A percentile compares a stretch with the other conserved stretches of the same genome.
phyloP scores from a whole-genome alignment of 2,797 vertebrate genomes.

The Cyclopterus lumpus region DNA sequence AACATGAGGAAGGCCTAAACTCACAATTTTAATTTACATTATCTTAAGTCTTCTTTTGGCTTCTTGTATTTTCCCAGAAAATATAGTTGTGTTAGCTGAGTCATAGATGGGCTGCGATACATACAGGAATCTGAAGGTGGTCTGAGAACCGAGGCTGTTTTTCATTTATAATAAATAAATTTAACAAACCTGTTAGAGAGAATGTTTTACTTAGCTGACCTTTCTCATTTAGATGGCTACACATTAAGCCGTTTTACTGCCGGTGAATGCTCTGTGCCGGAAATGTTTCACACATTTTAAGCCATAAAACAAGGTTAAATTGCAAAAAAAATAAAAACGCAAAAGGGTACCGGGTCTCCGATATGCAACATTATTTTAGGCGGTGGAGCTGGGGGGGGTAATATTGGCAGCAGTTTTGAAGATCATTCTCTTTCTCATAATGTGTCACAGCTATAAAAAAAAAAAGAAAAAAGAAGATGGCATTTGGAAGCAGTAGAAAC shows the following conservation, averaged over 20 bases:
- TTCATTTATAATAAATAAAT: background rate
- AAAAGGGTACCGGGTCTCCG: slow-evolving; percentile 28
- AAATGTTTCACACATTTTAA: slow-evolving; percentile 33
- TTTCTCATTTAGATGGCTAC: slow-evolving; percentile 18
- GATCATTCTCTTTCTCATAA: slow-evolving; percentile 6
- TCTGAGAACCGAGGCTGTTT: background rate
- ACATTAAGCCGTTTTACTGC: slow-evolving; percentile 33
- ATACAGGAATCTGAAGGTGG: slow-evolving; percentile 1
- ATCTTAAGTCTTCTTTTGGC: background rate
- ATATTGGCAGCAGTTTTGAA: slow-evolving; percentile 30
- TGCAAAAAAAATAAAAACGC: slow-evolving; percentile 8
- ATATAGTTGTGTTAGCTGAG: slow-evolving; percentile 15
- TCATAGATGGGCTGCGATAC: background rate
- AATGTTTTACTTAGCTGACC: slow-evolving; percentile 8
- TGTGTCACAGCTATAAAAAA: slow-evolving; percentile 13
- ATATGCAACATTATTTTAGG: slow-evolving; percentile 41
- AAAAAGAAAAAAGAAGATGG: background rate
- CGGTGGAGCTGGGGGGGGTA: slow-evolving; percentile 1
- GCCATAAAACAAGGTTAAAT: slow-evolving; percentile 41
- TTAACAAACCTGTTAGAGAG: background rate
- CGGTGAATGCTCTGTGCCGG: background rate
- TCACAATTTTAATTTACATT: background rate
- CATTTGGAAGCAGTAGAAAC: slow-evolving; percentile 1
- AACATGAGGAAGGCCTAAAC: background rate
- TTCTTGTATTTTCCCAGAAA: slow-evolving; percentile 17